Evolutionary conservation across 2,797 vertebrate species (phyloP).

Genomic region (Streptopelia turtur): DNA sequence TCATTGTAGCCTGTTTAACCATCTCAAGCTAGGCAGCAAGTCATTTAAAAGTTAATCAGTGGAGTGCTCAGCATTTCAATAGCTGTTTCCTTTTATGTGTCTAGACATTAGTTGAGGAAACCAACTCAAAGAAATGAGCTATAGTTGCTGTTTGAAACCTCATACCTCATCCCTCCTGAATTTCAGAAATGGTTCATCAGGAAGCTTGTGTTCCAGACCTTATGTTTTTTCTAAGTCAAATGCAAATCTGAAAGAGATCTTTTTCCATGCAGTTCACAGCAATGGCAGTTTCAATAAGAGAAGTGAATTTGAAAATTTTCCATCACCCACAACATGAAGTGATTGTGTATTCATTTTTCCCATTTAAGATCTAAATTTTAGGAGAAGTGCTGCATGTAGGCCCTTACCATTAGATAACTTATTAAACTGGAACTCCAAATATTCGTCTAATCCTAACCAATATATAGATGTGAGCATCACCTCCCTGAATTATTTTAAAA

Average conservation of each 20-base stretch:
- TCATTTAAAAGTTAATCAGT: slow-evolving; percentile 72
- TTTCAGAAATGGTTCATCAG: slow-evolving; percentile 40
- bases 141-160: slow-evolving; percentile 10
- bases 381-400: not conserved
- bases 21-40: slow-evolving; percentile 56
- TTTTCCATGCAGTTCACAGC: not conserved
- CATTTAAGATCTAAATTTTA: not conserved
- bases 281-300: not conserved
- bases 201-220: not conserved
- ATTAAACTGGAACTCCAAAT: not conserved
- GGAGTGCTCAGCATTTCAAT: slow-evolving; percentile 68
- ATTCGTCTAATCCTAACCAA: not conserved
- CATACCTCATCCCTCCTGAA: not conserved
- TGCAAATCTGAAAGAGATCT: not conserved
- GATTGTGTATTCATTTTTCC: not conserved
- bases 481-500: not conserved
- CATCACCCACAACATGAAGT: not conserved
- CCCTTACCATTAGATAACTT: not conserved
- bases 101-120: slow-evolving; percentile 45
- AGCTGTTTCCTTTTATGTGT: slow-evolving; percentile 37
- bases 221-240: slow-evolving; percentile 30
- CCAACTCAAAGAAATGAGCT: slow-evolving; percentile 42
- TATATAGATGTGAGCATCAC: not conserved
- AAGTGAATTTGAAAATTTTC: not conserved
- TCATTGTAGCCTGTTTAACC: slow-evolving; percentile 56